Conservation (phyloP, 2,113 vertebrate genomes). For the Uria aalge region DNA sequence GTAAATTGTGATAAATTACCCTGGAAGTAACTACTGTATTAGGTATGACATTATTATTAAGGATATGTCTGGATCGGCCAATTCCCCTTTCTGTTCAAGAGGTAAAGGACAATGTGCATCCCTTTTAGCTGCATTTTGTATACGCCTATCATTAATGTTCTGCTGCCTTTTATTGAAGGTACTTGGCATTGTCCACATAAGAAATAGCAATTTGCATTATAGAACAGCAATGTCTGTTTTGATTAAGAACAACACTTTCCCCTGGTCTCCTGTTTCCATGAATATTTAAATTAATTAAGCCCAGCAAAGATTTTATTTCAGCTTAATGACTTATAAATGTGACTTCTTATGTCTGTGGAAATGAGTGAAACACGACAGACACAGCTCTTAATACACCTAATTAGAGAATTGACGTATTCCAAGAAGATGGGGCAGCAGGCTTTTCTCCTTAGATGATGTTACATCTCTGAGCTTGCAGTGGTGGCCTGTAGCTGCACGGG, state of each 20-base stretch:
- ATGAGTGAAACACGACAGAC: constrained; percentile 38
- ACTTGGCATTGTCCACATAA: constrained; percentile 7
- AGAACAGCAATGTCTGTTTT: constrained; percentile 53
- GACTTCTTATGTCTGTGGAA: constrained; percentile 42
- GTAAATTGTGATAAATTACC: background rate
- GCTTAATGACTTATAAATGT: constrained; percentile 69
- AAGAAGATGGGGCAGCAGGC: background rate
- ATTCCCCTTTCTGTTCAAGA: background rate
- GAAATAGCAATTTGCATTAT: constrained; percentile 44
- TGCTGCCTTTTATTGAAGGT: background rate
- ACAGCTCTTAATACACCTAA: constrained; percentile 9
- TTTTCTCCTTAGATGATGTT: background rate
- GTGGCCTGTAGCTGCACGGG: background rate
- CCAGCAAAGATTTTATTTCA: constrained; percentile 64
- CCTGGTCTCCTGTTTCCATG: constrained; percentile 25
- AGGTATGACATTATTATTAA: background rate
- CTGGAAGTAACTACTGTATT: background rate
- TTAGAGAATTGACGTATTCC: background rate
- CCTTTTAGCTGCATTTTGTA: background rate
- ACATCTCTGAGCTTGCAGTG: background rate
- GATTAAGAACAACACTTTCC: constrained; percentile 61
- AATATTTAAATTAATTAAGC: constrained; percentile 78
- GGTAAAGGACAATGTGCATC: background rate
- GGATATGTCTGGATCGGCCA: background rate
- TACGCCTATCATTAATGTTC: background rate